Conservation (phyloP, 2,113 vertebrate genomes). For the Martes martes region DNA sequence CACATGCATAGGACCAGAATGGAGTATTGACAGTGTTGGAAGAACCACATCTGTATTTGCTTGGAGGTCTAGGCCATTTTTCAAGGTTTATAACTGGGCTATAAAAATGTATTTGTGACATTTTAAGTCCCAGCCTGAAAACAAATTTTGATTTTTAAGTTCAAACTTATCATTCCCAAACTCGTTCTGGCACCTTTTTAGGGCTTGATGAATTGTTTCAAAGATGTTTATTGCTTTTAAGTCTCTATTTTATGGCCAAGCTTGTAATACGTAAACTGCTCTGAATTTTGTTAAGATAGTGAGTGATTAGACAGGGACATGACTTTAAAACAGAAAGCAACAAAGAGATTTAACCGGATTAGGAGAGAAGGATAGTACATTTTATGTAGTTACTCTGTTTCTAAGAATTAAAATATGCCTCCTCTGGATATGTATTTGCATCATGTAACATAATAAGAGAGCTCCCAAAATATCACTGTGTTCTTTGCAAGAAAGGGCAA, state of each 20-base stretch:
- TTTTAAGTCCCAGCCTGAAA: constrained; percentile 33
- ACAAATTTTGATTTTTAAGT: constrained; percentile 57
- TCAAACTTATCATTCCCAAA: constrained; percentile 49
- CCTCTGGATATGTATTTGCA: constrained; percentile 36
- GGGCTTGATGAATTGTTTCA: constrained; percentile 43
- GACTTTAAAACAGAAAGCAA: constrained; percentile 54
- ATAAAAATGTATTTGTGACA: constrained; percentile 46
- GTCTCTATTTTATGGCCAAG: constrained; percentile 51
- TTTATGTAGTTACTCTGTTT: constrained; percentile 17
- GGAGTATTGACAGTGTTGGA: accelerated
- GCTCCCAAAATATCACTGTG: constrained; percentile 52
- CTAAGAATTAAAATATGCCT: constrained; percentile 61
- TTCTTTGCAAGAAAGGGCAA: constrained; percentile 45
- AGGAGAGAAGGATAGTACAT: constrained; percentile 30
- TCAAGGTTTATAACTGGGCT: constrained; percentile 23
- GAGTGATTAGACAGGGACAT: constrained; percentile 45
- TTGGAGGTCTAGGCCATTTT: background rate
- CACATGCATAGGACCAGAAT: background rate
- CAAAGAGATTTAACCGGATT: constrained; percentile 45
- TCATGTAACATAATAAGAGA: constrained; percentile 40
- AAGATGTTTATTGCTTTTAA: constrained; percentile 56
- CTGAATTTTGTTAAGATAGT: constrained; percentile 51
- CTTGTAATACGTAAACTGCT: constrained; percentile 21
- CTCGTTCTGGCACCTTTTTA: constrained; percentile 39
- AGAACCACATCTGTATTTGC: background rate